phyloP scores from a whole-genome alignment of 2,797 vertebrate species.

The Dermochelys coriacea region DNA sequence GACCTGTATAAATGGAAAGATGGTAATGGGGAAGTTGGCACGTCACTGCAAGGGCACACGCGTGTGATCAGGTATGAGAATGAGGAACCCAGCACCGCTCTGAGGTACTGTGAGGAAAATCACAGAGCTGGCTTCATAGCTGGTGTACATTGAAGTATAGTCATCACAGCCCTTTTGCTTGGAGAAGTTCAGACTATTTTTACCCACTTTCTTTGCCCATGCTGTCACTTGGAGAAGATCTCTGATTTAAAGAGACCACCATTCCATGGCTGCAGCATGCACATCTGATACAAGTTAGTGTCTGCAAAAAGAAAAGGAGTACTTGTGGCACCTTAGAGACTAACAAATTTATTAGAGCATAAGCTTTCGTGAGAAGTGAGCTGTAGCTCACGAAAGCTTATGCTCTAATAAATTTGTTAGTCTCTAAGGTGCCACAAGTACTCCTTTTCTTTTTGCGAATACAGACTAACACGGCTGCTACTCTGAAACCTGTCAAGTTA shows the following conservation, averaged over 20 bases:
- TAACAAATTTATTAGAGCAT: too few species aligned
- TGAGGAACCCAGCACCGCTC: neutral
- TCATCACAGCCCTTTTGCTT: neutral
- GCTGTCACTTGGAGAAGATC: neutral
- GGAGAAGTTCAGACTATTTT: neutral
- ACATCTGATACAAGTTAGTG: accelerated
- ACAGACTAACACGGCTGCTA: too few species aligned
- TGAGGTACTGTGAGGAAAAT: neutral
- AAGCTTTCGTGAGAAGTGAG: too few species aligned
- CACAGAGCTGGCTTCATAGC: neutral
- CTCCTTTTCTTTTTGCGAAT: too few species aligned
- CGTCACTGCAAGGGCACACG: slow-evolving; percentile 95
- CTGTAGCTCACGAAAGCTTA: too few species aligned
- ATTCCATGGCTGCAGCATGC: neutral
- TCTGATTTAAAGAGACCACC: neutral
- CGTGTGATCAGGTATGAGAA: slow-evolving; percentile 93
- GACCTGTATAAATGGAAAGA: slow-evolving; percentile 96
- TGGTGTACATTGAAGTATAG: neutral
- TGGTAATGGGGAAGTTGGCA: slow-evolving; percentile 90
- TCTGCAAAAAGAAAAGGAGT: too few species aligned
- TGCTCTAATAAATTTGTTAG: too few species aligned
- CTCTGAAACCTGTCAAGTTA: too few species aligned
- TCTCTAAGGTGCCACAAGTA: too few species aligned
- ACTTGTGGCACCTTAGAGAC: too few species aligned
- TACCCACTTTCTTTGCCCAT: neutral